A percentile compares a stretch with the other conserved stretches of the same genome.
phyloP scores from a whole-genome alignment of 2,113 vertebrate species.

The Recurvirostra avosetta region DNA sequence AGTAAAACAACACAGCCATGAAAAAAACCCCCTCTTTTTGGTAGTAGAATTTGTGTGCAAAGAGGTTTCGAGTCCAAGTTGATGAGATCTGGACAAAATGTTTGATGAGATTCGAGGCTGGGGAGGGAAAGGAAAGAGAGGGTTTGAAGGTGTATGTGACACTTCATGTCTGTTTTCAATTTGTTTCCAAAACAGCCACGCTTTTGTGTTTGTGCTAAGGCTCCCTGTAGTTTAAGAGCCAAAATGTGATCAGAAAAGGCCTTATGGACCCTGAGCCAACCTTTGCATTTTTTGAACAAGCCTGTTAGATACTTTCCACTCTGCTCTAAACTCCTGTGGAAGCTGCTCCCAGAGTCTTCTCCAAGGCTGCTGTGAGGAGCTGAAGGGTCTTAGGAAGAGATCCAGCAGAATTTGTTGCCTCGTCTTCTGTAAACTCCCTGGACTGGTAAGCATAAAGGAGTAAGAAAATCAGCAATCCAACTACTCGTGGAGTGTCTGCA shows the following conservation, averaged over 20 bases:
- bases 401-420: neutral
- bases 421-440: neutral
- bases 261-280: neutral
- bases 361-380: neutral
- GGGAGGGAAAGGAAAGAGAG: neutral
- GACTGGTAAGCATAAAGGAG: neutral
- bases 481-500: neutral
- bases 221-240: neutral
- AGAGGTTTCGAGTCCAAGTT: neutral
- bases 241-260: neutral
- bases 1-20: neutral
- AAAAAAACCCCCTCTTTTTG: neutral
- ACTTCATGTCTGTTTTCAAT: neutral
- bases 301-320: neutral
- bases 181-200: neutral
- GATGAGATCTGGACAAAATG: neutral
- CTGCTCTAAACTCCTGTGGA: neutral
- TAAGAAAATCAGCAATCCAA: neutral
- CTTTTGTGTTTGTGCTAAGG: neutral
- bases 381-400: neutral
- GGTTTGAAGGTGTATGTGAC: neutral
- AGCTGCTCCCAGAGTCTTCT: neutral
- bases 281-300: neutral
- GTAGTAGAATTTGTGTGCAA: neutral
- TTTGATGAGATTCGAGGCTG: neutral